Conservation (phyloP, 2,113 vertebrate genomes). For the Heloderma charlesbogerti region DNA sequence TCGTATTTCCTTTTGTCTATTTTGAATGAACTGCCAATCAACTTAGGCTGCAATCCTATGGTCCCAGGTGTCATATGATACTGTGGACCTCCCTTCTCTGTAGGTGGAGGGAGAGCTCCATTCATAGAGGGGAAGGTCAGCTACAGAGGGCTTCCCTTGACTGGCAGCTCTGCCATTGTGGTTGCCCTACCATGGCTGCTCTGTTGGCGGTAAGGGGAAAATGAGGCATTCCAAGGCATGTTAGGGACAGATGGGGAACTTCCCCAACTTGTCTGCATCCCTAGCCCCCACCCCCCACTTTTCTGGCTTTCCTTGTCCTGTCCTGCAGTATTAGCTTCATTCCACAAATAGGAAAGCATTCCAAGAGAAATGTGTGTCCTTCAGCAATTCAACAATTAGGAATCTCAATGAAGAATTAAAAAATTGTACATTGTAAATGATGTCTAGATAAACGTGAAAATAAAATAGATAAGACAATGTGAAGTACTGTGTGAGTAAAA, state of each 20-base stretch:
- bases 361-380: not conserved
- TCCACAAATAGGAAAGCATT: not conserved
- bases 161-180: too few species aligned
- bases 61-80: not conserved
- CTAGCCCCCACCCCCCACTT: not conserved
- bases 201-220: too few species aligned
- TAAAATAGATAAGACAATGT: constrained; percentile 12
- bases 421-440: not conserved
- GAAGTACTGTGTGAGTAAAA: constrained; percentile 29
- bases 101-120: not conserved
- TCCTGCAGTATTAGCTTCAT: not conserved
- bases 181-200: too few species aligned
- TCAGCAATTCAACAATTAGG: not conserved
- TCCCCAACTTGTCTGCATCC: not conserved
- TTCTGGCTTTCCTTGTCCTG: not conserved
- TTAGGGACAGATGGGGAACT: not conserved
- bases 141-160: not conserved
- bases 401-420: constrained; percentile 9
- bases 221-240: too few species aligned
- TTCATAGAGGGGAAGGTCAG: not conserved
- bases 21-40: not conserved
- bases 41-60: not conserved
- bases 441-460: not conserved
- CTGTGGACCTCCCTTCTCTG: not conserved
- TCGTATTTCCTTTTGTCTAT: not conserved